These are phyloP conservation scores for Subacronicta megacephala DNA, from an alignment of 2,888 invertebrate species.

Conservation along the genomic window DNA sequence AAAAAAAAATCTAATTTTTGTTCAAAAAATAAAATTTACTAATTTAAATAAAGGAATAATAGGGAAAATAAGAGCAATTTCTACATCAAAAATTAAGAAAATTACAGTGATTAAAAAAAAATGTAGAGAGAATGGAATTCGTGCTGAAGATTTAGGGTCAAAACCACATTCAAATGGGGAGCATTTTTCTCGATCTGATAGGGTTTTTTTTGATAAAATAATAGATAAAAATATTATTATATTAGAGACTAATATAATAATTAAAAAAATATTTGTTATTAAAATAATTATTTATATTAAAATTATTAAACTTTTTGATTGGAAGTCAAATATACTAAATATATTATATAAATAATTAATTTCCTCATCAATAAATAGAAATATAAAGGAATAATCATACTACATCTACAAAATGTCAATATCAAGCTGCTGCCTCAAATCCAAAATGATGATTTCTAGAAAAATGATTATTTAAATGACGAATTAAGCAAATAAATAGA, in stretches of 20 bases:
- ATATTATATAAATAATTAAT: slow-evolving; percentile 91
- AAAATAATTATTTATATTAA: slow-evolving; percentile 90
- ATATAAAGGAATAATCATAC: slow-evolving; percentile 84
- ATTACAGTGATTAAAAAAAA: slow-evolving; percentile 92
- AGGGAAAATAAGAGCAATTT: slow-evolving; percentile 91
- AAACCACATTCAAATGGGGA: slow-evolving; percentile 90
- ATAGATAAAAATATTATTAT: slow-evolving; percentile 86
- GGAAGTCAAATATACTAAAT: slow-evolving; percentile 92
- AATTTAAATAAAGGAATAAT: slow-evolving; percentile 81
- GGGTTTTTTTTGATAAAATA: slow-evolving; percentile 89
- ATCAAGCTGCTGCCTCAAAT: slow-evolving; percentile 81
- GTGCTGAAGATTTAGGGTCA: slow-evolving; percentile 76
- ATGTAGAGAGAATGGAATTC: slow-evolving; percentile 81
- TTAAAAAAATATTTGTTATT: slow-evolving; percentile 68
- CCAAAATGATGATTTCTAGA: slow-evolving; percentile 78
- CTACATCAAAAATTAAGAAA: slow-evolving; percentile 93
- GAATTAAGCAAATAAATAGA: slow-evolving; percentile 71
- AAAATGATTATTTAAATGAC: slow-evolving; percentile 73
- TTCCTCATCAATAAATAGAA: slow-evolving; percentile 92
- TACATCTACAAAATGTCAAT: slow-evolving; percentile 82
- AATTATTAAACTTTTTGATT: slow-evolving; percentile 91
- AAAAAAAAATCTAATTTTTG: slow-evolving; percentile 76
- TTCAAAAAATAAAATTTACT: slow-evolving; percentile 70
- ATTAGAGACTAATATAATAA: slow-evolving; percentile 80
- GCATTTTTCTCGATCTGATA: slow-evolving; percentile 90